Conservation (phyloP, 1,140 invertebrate genomes). For the Philotrypesis tridentata region DNA sequence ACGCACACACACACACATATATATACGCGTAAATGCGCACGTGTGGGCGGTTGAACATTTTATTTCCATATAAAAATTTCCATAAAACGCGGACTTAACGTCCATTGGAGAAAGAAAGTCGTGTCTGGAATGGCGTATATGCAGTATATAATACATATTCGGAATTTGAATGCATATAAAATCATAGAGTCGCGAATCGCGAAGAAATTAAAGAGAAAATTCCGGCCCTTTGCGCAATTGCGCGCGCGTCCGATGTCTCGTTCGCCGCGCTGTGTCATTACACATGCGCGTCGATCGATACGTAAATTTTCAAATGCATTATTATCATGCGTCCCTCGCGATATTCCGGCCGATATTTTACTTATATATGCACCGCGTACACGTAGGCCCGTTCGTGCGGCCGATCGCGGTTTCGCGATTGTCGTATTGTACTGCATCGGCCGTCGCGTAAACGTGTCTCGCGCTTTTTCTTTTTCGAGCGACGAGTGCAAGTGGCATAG, state of each 20-base stretch:
- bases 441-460: too few species aligned
- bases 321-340: not conserved
- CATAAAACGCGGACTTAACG: too few species aligned
- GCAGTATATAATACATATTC: too few species aligned
- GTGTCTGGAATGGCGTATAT: not conserved
- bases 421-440: not conserved
- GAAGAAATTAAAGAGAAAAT: constrained; percentile 16
- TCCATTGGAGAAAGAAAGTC: not conserved
- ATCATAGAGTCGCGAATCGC: not conserved
- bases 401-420: not conserved
- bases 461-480: too few species aligned
- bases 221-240: not conserved
- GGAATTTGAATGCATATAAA: not conserved
- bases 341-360: not conserved
- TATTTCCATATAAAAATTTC: too few species aligned
- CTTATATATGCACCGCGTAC: too few species aligned
- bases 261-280: not conserved
- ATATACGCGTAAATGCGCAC: not conserved
- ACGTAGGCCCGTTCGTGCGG: too few species aligned
- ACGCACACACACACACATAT: too few species aligned
- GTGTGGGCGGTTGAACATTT: not conserved
- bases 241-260: not conserved
- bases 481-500: not conserved
- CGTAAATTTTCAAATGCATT: constrained; percentile 38
- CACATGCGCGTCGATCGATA: not conserved